Conservation (phyloP, 2,113 vertebrate species). For the Rhagologus leucostigma region DNA sequence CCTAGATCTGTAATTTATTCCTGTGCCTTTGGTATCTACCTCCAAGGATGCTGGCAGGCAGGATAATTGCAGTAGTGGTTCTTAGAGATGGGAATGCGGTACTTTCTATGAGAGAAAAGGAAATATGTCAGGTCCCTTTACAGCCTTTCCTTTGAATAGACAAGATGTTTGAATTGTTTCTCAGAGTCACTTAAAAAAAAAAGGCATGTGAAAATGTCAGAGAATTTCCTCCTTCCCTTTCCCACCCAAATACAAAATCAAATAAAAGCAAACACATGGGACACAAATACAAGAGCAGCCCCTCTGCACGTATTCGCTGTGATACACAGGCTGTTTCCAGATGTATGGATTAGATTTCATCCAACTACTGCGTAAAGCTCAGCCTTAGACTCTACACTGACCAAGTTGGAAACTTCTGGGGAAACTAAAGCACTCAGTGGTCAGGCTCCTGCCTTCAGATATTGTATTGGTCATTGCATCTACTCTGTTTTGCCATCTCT, state of each 20-base stretch:
- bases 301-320: background rate
- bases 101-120: background rate
- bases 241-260: conserved; percentile 60
- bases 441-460: background rate
- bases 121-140: background rate
- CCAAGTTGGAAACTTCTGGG: background rate
- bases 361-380: conserved; percentile 5
- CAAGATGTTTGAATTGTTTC: conserved; percentile 33
- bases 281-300: conserved; percentile 11
- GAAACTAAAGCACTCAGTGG: background rate
- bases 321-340: conserved; percentile 36
- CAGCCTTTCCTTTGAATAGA: background rate
- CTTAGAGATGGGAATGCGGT: background rate
- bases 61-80: background rate
- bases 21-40: background rate
- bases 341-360: conserved; percentile 30
- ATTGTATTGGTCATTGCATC: background rate
- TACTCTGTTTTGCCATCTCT: background rate
- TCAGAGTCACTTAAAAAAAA: conserved; percentile 25
- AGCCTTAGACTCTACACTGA: background rate
- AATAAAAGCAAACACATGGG: conserved; percentile 61
- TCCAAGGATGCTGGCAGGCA: background rate
- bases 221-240: conserved; percentile 51
- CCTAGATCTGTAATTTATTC: background rate
- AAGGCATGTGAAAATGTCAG: conserved; percentile 56